Evolutionary conservation across 2,888 invertebrate genomes (phyloP), one percentile per base, ranked within the genome.

Genomic region (Iphiclides podalirius): DNA sequence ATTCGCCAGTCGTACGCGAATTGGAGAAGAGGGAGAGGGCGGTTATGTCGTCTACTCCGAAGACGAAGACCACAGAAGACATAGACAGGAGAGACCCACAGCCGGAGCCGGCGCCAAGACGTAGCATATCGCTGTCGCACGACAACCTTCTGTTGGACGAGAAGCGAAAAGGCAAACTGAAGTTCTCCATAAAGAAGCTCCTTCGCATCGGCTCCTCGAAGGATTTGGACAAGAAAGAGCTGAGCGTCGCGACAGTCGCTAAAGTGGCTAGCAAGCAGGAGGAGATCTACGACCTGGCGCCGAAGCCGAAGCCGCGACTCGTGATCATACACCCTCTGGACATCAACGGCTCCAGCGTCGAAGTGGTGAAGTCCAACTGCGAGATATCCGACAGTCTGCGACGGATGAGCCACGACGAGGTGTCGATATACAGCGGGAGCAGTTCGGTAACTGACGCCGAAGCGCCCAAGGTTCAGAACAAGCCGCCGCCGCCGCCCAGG

Each of bases 241-340:
- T 86, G 1, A 81, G 75, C 42, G 73, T 89, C 0, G 71, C 83
- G 9, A 65, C 79, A 31, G 71, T 82, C 2, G 64, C 80, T 9
- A 91, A 91, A 53, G 76, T 90, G 35, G 87, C 90, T 0, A 76
- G 79, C 37, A 90, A 89, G 66, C 67, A 71, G 40, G 91, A 92
- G 55, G 91, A 92, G 53, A 83, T 90, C 23, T 85, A 80, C 48
- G 90, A 91, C 35, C 77, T 89, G 40, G 89, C 90, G 13, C 91
- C 91, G 4, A 90, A 91, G 64, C 91, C 92, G 4, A 94, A 94
- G 66, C 94, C 94, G 1, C 91, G 95, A 11, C 87, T 96, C 15
- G 95, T 96, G 52, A 96, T 96, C 60, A 95, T 96, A 54, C 96
- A 96, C 89, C 96, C 96, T 9, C 88, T 95, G 61, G 96, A 96